Evolutionary conservation across 2,797 vertebrate genomes (phyloP).

Genomic region (Garrulus glandarius): DNA sequence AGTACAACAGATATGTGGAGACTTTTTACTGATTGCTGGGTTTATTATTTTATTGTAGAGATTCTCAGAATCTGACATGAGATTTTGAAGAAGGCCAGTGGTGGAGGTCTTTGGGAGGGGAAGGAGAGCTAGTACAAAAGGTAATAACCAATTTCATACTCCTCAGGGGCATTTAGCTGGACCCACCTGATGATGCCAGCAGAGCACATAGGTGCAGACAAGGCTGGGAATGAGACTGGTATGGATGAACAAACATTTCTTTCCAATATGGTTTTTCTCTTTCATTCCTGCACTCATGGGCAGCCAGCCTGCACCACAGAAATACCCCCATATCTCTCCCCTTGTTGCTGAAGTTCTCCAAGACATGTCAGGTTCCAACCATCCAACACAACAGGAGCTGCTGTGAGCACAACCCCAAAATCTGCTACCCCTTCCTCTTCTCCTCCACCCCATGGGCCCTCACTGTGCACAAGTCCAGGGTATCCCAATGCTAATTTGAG

Average conservation of each 20-base stretch:
- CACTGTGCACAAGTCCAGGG: background rate
- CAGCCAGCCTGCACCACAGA: background rate
- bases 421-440: background rate
- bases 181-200: background rate
- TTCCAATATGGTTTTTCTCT: background rate
- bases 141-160: background rate
- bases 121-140: background rate
- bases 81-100: background rate
- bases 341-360: background rate
- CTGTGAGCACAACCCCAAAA: background rate
- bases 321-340: background rate
- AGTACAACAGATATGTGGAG: background rate
- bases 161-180: background rate
- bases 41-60: background rate
- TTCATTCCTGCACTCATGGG: background rate
- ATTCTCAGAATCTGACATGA: background rate
- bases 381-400: background rate
- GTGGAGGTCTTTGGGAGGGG: background rate
- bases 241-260: background rate
- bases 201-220: background rate
- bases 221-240: background rate
- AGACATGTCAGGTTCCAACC: accelerated
- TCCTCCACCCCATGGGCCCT: accelerated
- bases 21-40: background rate
- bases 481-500: background rate